phyloP scores from a whole-genome alignment of 2,797 vertebrate genomes.

The Artibeus jamaicensis region DNA sequence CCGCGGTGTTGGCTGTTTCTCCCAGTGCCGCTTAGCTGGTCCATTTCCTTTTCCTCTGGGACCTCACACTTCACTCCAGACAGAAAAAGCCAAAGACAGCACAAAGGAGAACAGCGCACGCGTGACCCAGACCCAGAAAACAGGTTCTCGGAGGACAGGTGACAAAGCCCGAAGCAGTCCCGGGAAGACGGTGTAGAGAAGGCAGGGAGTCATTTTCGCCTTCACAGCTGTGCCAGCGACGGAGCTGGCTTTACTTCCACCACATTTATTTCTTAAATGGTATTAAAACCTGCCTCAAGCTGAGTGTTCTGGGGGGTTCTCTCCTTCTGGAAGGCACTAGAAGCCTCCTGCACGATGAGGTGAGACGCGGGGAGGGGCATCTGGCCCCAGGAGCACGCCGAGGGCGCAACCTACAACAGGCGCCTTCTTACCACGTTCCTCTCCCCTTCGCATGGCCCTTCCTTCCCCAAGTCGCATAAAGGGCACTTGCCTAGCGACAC shows the following conservation, averaged over 20 bases:
- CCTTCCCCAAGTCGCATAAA: neutral
- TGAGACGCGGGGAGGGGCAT: fast-evolving
- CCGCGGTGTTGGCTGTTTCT: neutral
- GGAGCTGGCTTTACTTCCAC: neutral
- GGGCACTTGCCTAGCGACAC: neutral
- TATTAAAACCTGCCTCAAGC: neutral
- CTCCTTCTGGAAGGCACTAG: neutral
- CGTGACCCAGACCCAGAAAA: neutral
- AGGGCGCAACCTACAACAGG: neutral
- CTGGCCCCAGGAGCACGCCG: fast-evolving
- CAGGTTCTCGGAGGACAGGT: neutral
- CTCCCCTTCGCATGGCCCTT: neutral
- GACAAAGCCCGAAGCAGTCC: neutral
- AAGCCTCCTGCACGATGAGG: neutral
- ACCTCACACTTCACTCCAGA: conserved; percentile 39
- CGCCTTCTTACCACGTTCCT: neutral
- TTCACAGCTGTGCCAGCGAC: neutral
- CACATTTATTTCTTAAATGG: neutral
- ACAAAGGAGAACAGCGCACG: neutral
- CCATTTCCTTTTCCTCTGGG: conserved; percentile 19
- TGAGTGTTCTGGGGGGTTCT: neutral
- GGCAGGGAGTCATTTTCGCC: neutral
- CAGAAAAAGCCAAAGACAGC: neutral
- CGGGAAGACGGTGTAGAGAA: neutral
- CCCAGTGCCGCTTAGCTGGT: neutral